Evolutionary conservation across 2,113 vertebrate genomes (phyloP).

Genomic region (Euleptes europaea): DNA sequence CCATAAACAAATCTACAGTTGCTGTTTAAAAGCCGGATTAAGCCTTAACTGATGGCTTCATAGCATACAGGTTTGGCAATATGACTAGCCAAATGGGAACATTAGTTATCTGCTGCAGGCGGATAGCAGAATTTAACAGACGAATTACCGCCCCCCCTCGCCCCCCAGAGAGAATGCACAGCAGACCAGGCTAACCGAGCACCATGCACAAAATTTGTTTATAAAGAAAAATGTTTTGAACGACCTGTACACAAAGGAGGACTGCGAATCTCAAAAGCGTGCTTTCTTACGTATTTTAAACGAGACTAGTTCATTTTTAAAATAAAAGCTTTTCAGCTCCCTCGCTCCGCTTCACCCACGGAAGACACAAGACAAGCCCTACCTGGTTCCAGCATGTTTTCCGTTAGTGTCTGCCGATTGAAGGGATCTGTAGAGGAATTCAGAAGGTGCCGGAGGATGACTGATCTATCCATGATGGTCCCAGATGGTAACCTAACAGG

Average conservation of each 20-base stretch:
- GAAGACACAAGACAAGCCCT: conserved; percentile 1
- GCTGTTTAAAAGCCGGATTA: no score
- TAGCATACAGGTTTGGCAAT: no score
- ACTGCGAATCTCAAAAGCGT: not conserved
- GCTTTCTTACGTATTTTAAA: not conserved
- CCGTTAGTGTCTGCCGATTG: conserved; percentile 94
- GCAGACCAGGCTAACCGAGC: not conserved
- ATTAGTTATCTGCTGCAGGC: not conserved
- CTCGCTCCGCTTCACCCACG: not conserved
- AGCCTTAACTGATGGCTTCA: no score
- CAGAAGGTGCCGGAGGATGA: conserved; percentile 94
- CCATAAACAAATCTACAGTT: no score
- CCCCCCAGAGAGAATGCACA: not conserved
- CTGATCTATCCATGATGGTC: conserved; percentile 95
- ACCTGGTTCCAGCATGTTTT: conserved; percentile 98
- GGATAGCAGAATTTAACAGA: no score
- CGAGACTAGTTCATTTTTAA: no score
- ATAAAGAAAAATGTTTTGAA: not conserved
- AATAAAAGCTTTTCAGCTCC: not conserved
- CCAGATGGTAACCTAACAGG: conserved; percentile 95
- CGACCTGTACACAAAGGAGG: not conserved
- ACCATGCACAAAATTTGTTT: not conserved
- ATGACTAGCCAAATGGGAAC: not conserved
- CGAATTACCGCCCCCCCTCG: no score
- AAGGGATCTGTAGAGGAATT: conserved; percentile 98